These are phyloP conservation scores for Calephelis nemesis DNA, from an alignment of 1,140 invertebrate genomes.

Conservation along the genomic window DNA sequence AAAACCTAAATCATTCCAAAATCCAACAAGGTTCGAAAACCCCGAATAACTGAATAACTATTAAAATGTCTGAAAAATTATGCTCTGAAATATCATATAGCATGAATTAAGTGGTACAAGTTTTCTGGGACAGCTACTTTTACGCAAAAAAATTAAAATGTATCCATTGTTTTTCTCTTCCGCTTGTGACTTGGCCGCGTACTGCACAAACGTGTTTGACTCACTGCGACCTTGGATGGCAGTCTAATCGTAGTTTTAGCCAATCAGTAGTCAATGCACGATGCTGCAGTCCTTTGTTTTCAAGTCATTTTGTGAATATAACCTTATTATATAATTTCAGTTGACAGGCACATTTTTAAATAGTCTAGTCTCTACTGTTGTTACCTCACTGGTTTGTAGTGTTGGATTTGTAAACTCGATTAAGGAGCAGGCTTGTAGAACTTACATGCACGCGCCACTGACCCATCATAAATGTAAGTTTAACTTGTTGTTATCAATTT, in stretches of 20 bases:
- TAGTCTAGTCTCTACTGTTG: not conserved
- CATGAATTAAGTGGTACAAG: not conserved
- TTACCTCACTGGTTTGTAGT: no score
- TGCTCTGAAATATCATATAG: no score
- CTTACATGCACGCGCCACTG: no score
- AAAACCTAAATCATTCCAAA: no score
- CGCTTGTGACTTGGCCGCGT: conserved; percentile 26
- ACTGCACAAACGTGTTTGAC: conserved; percentile 56
- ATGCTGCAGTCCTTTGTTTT: conserved; percentile 45
- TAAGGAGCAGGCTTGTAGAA: no score
- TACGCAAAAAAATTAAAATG: not conserved
- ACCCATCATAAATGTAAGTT: no score
- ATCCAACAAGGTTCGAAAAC: no score
- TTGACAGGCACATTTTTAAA: not conserved
- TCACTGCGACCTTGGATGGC: conserved; percentile 65
- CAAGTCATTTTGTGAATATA: conserved; percentile 44
- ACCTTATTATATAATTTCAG: conserved; percentile 6
- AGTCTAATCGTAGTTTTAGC: conserved; percentile 70
- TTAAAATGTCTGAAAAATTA: no score
- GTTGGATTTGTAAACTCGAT: no score
- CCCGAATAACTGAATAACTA: no score
- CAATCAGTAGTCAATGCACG: conserved; percentile 66
- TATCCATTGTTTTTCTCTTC: conserved; percentile 22
- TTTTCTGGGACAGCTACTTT: not conserved
- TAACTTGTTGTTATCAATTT: no score